phyloP scores from a whole-genome alignment of 2,888 invertebrate species.

The Creontiades dilutus region DNA sequence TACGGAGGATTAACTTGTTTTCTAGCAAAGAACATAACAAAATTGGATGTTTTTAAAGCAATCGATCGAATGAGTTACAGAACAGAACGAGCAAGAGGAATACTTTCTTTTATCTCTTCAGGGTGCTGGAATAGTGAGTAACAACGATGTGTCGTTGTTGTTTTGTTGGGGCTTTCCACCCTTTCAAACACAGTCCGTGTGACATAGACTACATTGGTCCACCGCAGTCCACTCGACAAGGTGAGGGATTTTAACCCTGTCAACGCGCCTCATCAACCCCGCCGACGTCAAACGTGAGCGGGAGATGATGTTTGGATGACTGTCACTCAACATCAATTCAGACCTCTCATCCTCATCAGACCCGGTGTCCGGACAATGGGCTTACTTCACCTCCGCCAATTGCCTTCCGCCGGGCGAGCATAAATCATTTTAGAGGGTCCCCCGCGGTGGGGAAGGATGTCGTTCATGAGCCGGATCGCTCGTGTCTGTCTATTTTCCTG shows the following conservation, averaged over 20 bases:
- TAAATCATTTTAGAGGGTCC: slow-evolving; percentile 47
- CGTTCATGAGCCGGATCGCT: slow-evolving; percentile 7
- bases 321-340: slow-evolving; percentile 42
- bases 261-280: neutral
- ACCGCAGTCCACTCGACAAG: neutral
- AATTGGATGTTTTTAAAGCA: no score
- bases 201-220: neutral
- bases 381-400: slow-evolving; percentile 52
- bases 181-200: neutral
- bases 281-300: neutral
- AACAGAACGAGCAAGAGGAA: no score
- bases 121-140: no score
- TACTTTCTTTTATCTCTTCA: no score
- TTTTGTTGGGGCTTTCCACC: neutral
- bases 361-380: slow-evolving; percentile 27
- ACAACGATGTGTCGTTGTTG: no score
- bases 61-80: no score
- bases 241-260: slow-evolving; percentile 11
- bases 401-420: slow-evolving; percentile 36
- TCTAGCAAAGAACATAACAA: no score
- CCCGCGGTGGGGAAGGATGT: slow-evolving; percentile 3
- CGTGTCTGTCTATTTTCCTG: neutral
- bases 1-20: no score
- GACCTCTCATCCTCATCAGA: slow-evolving; percentile 11
- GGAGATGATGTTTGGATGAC: slow-evolving; percentile 25